These are phyloP conservation scores for Ypsolopha scabrella DNA, from an alignment of 2,888 invertebrate genomes.

Conservation along the genomic window DNA sequence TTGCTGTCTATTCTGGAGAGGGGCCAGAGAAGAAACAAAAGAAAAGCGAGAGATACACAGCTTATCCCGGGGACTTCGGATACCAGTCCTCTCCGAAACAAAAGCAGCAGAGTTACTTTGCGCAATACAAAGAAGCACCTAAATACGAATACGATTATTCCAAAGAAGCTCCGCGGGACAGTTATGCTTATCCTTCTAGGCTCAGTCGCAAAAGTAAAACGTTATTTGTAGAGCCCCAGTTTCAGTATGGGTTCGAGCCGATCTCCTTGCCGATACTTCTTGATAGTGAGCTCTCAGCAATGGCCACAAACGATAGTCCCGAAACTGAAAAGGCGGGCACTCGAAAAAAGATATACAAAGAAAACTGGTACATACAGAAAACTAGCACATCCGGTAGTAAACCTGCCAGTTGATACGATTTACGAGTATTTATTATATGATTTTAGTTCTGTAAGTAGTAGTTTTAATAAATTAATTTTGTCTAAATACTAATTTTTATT, in stretches of 20 bases:
- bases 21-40: conserved; percentile 25
- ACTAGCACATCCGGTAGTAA: conserved; percentile 41
- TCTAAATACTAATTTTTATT: too few relatives aligned
- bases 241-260: conserved; percentile 63
- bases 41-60: conserved; percentile 29
- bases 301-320: conserved; percentile 50
- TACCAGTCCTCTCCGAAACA: conserved; percentile 28
- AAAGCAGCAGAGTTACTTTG: conserved; percentile 26
- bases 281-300: conserved; percentile 53
- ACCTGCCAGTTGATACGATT: conserved; percentile 38
- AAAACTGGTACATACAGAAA: conserved; percentile 62
- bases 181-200: conserved; percentile 37
- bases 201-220: conserved; percentile 38
- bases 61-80: conserved; percentile 20
- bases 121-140: conserved; percentile 36
- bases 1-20: conserved; percentile 21
- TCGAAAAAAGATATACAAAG: conserved; percentile 56
- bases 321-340: conserved; percentile 50
- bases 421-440: conserved; percentile 37
- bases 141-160: conserved; percentile 38
- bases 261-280: conserved; percentile 41
- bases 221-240: conserved; percentile 57
- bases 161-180: conserved; percentile 38
- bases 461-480: not conserved
- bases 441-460: not conserved